Evolutionary conservation across 37 sponge, comb jelly and placozoan species (phyloP).

Genomic region (Theonella swinhoei): DNA sequence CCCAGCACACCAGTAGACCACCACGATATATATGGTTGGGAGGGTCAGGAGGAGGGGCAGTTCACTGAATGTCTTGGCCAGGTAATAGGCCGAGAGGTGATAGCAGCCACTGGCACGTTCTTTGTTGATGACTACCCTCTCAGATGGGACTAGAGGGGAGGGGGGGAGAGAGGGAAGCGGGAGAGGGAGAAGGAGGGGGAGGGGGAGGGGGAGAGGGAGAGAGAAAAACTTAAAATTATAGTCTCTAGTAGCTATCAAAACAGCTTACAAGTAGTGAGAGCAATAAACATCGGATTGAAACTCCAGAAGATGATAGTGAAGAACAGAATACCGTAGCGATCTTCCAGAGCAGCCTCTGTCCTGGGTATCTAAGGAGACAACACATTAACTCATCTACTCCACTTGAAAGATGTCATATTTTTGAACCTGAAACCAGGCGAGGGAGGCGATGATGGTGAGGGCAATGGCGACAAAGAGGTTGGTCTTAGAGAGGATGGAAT

Average conservation of each 20-base stretch:
- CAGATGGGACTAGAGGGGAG: conserved; percentile 36
- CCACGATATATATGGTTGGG: conserved; percentile 43
- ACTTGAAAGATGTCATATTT: conserved; percentile 30
- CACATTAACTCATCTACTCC: neutral
- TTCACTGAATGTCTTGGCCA: conserved; percentile 80
- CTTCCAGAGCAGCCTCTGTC: neutral
- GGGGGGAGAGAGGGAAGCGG: neutral
- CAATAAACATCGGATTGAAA: conserved; percentile 35
- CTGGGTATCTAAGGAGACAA: neutral
- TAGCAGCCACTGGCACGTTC: conserved; percentile 73
- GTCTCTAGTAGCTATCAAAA: no score
- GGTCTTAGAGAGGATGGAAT: conserved; percentile 32
- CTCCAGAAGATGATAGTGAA: conserved; percentile 58
- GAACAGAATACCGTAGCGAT: conserved; percentile 32
- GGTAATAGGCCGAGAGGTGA: conserved; percentile 76
- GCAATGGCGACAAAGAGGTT: conserved; percentile 25
- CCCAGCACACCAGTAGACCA: conserved; percentile 55
- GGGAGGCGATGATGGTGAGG: conserved; percentile 25
- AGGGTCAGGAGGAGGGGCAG: conserved; percentile 56
- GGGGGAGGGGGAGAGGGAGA: neutral
- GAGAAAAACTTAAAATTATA: neutral
- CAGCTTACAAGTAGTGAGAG: conserved; percentile 41
- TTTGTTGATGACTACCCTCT: conserved; percentile 50
- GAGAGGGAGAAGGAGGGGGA: neutral
- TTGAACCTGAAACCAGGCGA: conserved; percentile 80